phyloP scores from a whole-genome alignment of 2,888 invertebrate genomes.

The Synanthedon vespiformis region DNA sequence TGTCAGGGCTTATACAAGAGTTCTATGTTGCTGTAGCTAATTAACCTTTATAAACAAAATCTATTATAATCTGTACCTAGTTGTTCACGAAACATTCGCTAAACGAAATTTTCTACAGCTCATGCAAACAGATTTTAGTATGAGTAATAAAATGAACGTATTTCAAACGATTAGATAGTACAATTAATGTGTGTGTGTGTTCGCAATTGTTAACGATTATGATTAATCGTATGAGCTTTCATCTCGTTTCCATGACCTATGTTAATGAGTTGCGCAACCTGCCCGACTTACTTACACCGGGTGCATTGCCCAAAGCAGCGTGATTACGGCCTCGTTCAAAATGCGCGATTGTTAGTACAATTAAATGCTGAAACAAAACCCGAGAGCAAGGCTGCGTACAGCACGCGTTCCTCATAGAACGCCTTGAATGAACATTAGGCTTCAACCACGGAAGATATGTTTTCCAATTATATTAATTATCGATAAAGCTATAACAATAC shows the following conservation, averaged over 20 bases:
- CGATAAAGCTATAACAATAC: no score
- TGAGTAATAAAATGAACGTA: no score
- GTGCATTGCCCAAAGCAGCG: constrained; percentile 24
- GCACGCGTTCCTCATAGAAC: not conserved
- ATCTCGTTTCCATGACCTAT: not conserved
- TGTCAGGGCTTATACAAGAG: constrained; percentile 32
- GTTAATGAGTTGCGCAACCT: constrained; percentile 23
- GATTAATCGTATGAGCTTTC: not conserved
- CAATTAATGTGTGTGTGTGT: not conserved
- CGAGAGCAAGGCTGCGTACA: constrained; percentile 36
- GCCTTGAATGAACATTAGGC: not conserved
- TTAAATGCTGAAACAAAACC: constrained; percentile 44
- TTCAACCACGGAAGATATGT: not conserved
- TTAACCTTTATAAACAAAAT: no score
- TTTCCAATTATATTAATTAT: no score
- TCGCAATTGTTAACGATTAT: not conserved
- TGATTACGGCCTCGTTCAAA: constrained; percentile 37
- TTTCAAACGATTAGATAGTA: no score
- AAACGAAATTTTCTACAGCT: no score
- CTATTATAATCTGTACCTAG: no score
- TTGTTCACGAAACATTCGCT: no score
- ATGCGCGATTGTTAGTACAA: constrained; percentile 53
- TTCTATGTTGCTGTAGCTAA: no score
- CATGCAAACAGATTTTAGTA: no score
- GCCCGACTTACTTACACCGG: constrained; percentile 23